These are phyloP conservation scores for Phorcus lineatus DNA, from an alignment of 2,888 invertebrate species.

Conservation along the genomic window DNA sequence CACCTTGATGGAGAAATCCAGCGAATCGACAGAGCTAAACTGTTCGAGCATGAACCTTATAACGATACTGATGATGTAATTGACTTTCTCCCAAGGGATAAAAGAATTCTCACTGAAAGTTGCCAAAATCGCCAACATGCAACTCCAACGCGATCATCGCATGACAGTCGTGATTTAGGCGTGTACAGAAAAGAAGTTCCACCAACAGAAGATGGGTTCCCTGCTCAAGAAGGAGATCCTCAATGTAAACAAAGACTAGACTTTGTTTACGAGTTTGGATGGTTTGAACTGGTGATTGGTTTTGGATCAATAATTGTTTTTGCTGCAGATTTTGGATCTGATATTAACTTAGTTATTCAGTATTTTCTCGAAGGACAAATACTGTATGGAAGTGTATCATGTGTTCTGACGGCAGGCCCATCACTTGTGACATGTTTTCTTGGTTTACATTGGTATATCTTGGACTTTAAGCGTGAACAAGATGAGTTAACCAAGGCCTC, in stretches of 20 bases:
- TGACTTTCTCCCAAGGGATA: background rate
- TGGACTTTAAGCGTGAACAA: constrained; percentile 59
- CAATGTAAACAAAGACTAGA: background rate
- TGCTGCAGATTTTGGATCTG: constrained; percentile 60
- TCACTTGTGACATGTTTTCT: constrained; percentile 56
- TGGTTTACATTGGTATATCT: constrained; percentile 62
- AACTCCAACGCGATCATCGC: background rate
- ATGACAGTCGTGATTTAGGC: constrained; percentile 2
- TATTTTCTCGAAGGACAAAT: constrained; percentile 50
- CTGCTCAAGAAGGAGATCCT: background rate
- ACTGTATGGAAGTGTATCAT: constrained; percentile 54
- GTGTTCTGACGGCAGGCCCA: constrained; percentile 56
- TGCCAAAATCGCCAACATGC: too few species aligned
- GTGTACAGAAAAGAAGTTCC: background rate
- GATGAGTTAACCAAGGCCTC: background rate
- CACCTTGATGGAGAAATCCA: background rate
- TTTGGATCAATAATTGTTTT: constrained; percentile 56
- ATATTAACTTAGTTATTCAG: constrained; percentile 56
- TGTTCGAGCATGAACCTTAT: background rate
- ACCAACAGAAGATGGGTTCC: background rate
- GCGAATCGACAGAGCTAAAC: background rate
- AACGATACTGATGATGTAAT: background rate
- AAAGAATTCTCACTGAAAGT: background rate
- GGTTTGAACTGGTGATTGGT: constrained; percentile 54
- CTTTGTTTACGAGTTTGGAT: constrained; percentile 40